A percentile compares a stretch with the other conserved stretches of the same genome.
Conservation (phyloP, 2,888 invertebrate genomes). For the Sarcophaga caerulescens region DNA sequence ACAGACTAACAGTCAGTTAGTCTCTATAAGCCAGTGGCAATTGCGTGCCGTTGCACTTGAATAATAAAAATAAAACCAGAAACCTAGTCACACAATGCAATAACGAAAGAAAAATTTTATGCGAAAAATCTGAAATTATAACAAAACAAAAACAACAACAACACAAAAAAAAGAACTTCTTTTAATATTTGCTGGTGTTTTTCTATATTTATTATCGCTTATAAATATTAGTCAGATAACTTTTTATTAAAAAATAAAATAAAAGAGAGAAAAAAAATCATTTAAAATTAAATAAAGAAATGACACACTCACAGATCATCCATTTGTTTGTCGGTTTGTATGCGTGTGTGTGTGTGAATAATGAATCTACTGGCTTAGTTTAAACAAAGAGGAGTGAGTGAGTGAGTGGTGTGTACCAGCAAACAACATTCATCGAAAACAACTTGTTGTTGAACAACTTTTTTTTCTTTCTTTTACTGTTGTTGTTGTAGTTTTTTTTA, state of each 20-base stretch:
- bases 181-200: constrained; percentile 1
- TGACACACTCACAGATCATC: constrained; percentile 36
- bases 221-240: constrained; percentile 47
- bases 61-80: constrained; percentile 31
- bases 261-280: not conserved
- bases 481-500: not conserved
- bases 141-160: too few species aligned
- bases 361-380: not conserved
- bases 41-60: constrained; percentile 65
- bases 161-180: constrained; percentile 25
- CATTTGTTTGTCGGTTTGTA: not conserved
- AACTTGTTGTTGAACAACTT: constrained; percentile 39
- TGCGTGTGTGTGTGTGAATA: not conserved
- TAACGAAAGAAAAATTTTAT: constrained; percentile 21
- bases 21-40: constrained; percentile 30
- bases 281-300: not conserved
- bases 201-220: constrained; percentile 5
- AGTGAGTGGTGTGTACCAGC: not conserved
- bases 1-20: not conserved
- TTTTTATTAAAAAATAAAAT: constrained; percentile 27
- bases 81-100: constrained; percentile 22
- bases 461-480: constrained; percentile 9
- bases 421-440: not conserved
- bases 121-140: constrained; percentile 13
- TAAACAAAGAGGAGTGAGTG: constrained; percentile 12